A percentile compares a stretch with the other conserved stretches of the same genome.
These are phyloP conservation scores for Eupithecia subumbrata DNA, from an alignment of 2,888 invertebrate genomes.

Conservation along the genomic window DNA sequence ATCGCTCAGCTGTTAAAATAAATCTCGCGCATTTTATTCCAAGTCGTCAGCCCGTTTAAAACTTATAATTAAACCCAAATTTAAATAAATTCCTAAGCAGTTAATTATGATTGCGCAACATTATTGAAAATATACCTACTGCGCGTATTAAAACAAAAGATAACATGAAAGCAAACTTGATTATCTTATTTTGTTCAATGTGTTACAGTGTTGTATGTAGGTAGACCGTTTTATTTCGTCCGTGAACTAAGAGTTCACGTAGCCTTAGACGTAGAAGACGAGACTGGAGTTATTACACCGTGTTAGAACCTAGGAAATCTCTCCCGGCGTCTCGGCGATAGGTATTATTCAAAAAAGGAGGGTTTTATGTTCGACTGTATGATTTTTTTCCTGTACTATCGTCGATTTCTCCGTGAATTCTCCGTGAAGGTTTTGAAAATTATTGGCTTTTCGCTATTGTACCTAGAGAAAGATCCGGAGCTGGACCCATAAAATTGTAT, in stretches of 20 bases:
- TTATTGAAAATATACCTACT: background rate
- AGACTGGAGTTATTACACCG: background rate
- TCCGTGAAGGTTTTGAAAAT: too few relatives aligned
- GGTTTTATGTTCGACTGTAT: too few relatives aligned
- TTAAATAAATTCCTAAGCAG: background rate
- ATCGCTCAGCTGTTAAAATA: background rate
- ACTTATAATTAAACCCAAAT: background rate
- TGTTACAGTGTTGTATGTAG: background rate
- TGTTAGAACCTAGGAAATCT: background rate
- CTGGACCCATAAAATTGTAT: too few relatives aligned
- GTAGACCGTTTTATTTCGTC: background rate
- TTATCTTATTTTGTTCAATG: conserved; percentile 14
- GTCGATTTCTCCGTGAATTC: too few relatives aligned
- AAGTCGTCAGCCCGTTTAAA: background rate
- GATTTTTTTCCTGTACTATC: too few relatives aligned
- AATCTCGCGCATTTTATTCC: background rate
- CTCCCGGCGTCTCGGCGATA: too few relatives aligned
- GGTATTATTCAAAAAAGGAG: too few relatives aligned
- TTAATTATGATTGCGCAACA: conserved; percentile 30
- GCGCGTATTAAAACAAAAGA: conserved; percentile 30
- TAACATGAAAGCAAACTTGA: conserved; percentile 18
- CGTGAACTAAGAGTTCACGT: background rate
- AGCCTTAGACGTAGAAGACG: background rate
- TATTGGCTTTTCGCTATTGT: too few relatives aligned
- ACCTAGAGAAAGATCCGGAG: too few relatives aligned